These are phyloP conservation scores for Agrypnia vestita DNA, from an alignment of 1,140 invertebrate genomes.

Conservation along the genomic window DNA sequence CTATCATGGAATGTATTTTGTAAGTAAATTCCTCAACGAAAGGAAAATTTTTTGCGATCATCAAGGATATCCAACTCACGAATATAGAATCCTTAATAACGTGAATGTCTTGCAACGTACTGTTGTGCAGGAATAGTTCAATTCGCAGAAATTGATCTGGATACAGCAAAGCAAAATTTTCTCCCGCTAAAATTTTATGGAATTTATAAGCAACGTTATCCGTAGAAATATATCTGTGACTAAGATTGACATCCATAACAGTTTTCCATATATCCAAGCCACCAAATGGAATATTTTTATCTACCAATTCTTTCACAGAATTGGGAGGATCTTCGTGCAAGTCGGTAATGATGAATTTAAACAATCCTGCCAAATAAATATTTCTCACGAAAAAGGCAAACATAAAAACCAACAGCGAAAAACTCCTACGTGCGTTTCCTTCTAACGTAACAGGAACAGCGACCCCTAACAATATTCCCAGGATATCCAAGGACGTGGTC, in stretches of 20 bases:
- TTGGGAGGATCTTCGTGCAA: not conserved
- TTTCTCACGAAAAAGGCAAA: constrained; percentile 2
- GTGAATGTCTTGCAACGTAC: not conserved
- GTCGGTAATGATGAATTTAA: not conserved
- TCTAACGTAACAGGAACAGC: not conserved
- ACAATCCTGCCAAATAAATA: not conserved
- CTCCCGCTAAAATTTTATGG: not conserved
- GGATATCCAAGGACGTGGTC: not conserved
- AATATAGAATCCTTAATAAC: not conserved
- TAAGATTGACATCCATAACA: not conserved
- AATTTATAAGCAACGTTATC: not conserved
- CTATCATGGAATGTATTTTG: not conserved
- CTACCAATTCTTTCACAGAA: not conserved
- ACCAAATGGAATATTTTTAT: constrained; percentile 14
- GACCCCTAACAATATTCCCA: not conserved
- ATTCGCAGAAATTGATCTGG: not conserved
- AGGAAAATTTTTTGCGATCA: not conserved
- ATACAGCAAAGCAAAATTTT: not conserved
- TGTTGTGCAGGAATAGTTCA: not conserved
- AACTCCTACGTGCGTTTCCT: not conserved
- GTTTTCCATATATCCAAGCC: not conserved
- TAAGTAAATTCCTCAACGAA: not conserved
- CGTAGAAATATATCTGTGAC: not conserved
- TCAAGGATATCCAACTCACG: not conserved
- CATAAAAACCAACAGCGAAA: not conserved